phyloP scores from a whole-genome alignment of 2,888 invertebrate species.

The Asteroscopus sphinx region DNA sequence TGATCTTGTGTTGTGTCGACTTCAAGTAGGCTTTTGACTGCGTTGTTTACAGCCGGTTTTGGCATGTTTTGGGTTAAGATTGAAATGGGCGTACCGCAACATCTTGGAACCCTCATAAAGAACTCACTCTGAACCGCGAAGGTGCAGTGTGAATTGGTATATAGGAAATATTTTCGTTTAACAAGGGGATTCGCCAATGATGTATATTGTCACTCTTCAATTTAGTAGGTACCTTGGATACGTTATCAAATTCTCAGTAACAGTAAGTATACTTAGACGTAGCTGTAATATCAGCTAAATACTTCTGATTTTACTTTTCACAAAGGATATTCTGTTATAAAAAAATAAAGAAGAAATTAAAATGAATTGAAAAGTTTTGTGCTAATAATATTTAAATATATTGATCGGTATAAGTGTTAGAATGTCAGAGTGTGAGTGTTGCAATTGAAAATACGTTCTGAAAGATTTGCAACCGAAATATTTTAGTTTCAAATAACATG shows the following conservation, averaged over 20 bases:
- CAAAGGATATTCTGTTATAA: too few relatives aligned
- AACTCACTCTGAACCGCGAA: constrained; percentile 28
- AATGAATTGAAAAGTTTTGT: too few relatives aligned
- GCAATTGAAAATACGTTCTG: too few relatives aligned
- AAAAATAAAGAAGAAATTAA: too few relatives aligned
- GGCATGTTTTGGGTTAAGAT: constrained; percentile 41
- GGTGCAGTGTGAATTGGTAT: constrained; percentile 23
- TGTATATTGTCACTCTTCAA: constrained; percentile 3
- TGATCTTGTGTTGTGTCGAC: constrained; percentile 30
- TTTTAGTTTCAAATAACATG: constrained; percentile 42
- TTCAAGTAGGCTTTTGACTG: constrained; percentile 34
- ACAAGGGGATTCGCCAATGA: constrained; percentile 22
- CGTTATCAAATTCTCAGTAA: too few relatives aligned
- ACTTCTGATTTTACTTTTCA: too few relatives aligned
- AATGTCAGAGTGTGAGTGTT: too few relatives aligned
- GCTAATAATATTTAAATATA: too few relatives aligned
- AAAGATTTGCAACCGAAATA: constrained; percentile 18
- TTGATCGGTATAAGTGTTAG: too few relatives aligned
- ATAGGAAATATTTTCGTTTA: constrained; percentile 15
- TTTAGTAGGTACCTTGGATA: not conserved
- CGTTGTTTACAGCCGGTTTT: constrained; percentile 30
- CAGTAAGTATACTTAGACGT: too few relatives aligned
- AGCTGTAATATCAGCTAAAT: too few relatives aligned
- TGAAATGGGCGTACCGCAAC: constrained; percentile 39
- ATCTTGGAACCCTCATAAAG: constrained; percentile 51